phyloP scores from a whole-genome alignment of 2,888 invertebrate genomes.

The Lasioglossum vierecki region DNA sequence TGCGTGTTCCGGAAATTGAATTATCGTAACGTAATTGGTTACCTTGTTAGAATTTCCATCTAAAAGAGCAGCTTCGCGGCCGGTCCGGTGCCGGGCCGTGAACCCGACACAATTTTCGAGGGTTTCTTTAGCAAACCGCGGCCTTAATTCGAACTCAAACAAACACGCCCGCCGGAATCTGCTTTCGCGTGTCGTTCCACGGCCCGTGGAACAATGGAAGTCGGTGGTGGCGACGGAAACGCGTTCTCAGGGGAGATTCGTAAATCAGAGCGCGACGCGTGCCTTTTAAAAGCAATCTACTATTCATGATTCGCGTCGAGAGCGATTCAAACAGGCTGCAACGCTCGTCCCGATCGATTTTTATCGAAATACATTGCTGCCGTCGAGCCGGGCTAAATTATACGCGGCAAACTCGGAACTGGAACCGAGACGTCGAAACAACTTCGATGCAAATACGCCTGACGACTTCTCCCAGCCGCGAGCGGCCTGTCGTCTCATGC shows the following conservation, averaged over 20 bases:
- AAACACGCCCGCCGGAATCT: neutral
- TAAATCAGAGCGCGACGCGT: neutral
- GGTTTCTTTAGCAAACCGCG: constrained; percentile 55
- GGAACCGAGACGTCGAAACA: constrained; percentile 10
- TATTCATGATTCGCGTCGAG: neutral
- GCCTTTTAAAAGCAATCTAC: neutral
- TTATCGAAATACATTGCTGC: neutral
- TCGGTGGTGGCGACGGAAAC: neutral
- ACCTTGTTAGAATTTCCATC: constrained; percentile 24
- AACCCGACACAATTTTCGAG: constrained; percentile 28
- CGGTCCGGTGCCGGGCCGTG: neutral
- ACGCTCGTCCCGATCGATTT: constrained; percentile 1
- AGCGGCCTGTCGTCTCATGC: constrained; percentile 1
- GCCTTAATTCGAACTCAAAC: constrained; percentile 46
- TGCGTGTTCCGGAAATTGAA: neutral
- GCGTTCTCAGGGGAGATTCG: neutral
- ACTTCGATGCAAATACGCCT: constrained; percentile 25
- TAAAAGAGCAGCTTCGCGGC: neutral
- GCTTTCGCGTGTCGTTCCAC: neutral
- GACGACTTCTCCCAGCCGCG: neutral
- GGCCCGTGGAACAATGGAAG: neutral
- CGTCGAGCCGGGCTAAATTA: neutral
- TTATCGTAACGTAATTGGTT: neutral
- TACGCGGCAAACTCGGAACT: constrained; percentile 19
- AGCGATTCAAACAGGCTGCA: neutral